These are phyloP conservation scores for Uloborus diversus DNA, from an alignment of 1,140 invertebrate species.

Conservation along the genomic window DNA sequence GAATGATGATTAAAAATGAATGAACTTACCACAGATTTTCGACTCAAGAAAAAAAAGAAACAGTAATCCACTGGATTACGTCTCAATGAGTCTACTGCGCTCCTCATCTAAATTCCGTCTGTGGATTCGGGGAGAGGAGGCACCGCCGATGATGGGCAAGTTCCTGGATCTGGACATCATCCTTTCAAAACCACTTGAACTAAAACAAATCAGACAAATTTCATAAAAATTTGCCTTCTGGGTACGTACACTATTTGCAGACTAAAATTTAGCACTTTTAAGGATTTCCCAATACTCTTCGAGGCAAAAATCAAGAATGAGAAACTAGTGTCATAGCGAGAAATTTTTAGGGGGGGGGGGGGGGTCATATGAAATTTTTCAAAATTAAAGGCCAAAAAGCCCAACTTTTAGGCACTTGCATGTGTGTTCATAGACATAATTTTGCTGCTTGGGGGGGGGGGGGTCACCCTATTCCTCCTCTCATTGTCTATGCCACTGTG, in stretches of 20 bases:
- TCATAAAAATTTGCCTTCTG: not conserved
- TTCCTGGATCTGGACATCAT: not conserved
- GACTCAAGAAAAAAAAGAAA: not conserved
- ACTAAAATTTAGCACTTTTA: not conserved
- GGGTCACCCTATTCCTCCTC: too few species aligned
- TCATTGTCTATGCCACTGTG: too few species aligned
- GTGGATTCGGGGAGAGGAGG: not conserved
- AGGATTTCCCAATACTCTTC: not conserved
- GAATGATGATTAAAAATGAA: not conserved
- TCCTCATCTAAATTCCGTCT: conserved; percentile 22
- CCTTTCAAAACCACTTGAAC: conserved; percentile 34
- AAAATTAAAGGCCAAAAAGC: too few species aligned
- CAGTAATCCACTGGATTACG: conserved; percentile 11
- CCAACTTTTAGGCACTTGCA: too few species aligned
- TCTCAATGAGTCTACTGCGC: conserved; percentile 21
- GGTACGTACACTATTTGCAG: not conserved
- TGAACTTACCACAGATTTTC: conserved; percentile 22
- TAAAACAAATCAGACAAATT: not conserved
- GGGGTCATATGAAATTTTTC: too few species aligned
- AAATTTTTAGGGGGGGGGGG: too few species aligned
- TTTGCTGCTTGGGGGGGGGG: too few species aligned
- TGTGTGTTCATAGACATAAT: too few species aligned
- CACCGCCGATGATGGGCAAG: conserved; percentile 1
- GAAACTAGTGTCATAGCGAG: not conserved
- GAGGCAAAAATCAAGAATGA: not conserved